Conservation (phyloP, 2,797 vertebrate species). For the Anomalospiza imberbis region DNA sequence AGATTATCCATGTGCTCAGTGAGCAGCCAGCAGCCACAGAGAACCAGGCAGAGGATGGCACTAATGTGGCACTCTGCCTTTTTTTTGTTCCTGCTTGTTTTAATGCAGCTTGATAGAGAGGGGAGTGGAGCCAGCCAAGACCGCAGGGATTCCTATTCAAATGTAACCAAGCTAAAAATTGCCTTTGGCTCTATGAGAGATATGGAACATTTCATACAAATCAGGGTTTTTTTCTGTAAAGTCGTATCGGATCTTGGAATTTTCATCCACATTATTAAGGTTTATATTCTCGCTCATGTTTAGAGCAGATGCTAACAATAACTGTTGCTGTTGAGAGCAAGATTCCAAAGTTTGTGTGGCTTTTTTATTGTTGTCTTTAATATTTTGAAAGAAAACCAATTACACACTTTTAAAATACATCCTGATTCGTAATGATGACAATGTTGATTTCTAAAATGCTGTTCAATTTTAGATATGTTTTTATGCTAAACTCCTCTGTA, state of each 20-base stretch:
- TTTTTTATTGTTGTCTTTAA: neutral
- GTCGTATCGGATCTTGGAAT: neutral
- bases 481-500: neutral
- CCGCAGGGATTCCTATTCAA: neutral
- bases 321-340: neutral
- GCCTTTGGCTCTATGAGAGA: conserved; percentile 3
- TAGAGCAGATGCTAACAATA: neutral
- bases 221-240: neutral
- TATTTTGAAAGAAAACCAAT: conserved; percentile 2
- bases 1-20: neutral
- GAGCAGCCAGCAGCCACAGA: neutral
- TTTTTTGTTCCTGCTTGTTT: neutral
- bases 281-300: neutral
- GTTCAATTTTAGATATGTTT: neutral
- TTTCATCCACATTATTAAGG: neutral
- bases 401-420: neutral
- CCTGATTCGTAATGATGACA: neutral
- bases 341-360: neutral
- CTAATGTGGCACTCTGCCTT: neutral
- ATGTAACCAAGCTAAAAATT: conserved; percentile 60
- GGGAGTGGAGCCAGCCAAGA: conserved; percentile 10
- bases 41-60: neutral
- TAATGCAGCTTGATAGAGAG: conserved; percentile 23
- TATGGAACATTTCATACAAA: neutral
- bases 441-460: neutral